Percentiles rank a stretch among this genome's conserved stretches.
phyloP scores from a whole-genome alignment of 2,113 vertebrate species.

The Mustela lutreola region DNA sequence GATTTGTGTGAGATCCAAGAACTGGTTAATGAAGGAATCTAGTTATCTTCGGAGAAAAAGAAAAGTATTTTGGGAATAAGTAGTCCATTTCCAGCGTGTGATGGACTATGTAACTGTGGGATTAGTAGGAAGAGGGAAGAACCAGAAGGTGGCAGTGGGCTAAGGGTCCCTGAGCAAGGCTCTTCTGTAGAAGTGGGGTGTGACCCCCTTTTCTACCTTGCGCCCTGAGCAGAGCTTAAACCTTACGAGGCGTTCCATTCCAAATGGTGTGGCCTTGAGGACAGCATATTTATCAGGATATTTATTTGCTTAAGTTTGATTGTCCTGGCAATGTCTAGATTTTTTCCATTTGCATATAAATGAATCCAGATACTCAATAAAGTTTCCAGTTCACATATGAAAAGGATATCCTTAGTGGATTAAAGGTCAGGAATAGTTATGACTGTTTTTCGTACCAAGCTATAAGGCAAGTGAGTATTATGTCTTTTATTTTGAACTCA shows the following conservation, averaged over 20 bases:
- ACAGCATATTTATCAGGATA: background rate
- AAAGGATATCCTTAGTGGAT: conserved; percentile 3
- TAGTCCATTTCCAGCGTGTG: background rate
- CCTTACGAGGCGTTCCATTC: background rate
- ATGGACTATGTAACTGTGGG: background rate
- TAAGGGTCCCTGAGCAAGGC: background rate
- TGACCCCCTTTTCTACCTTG: background rate
- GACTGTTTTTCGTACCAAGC: background rate
- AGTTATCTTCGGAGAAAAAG: background rate
- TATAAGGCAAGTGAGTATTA: background rate
- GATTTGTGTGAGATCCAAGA: background rate
- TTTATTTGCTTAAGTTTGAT: conserved; percentile 35
- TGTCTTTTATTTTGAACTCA: background rate
- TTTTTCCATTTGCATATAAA: conserved; percentile 27
- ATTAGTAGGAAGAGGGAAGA: background rate
- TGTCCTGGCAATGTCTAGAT: background rate
- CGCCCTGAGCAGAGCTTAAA: background rate
- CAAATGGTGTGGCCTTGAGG: background rate
- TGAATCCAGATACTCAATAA: conserved; percentile 33
- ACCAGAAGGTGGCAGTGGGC: background rate
- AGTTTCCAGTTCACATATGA: background rate
- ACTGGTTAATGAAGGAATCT: background rate
- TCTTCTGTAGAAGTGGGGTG: background rate
- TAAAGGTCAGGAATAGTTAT: conserved; percentile 28
- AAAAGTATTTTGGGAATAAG: conserved; percentile 5